Percentiles rank a stretch among this genome's conserved stretches.
These are phyloP conservation scores for Apis laboriosa DNA, from an alignment of 1,140 invertebrate genomes.

Conservation along the genomic window DNA sequence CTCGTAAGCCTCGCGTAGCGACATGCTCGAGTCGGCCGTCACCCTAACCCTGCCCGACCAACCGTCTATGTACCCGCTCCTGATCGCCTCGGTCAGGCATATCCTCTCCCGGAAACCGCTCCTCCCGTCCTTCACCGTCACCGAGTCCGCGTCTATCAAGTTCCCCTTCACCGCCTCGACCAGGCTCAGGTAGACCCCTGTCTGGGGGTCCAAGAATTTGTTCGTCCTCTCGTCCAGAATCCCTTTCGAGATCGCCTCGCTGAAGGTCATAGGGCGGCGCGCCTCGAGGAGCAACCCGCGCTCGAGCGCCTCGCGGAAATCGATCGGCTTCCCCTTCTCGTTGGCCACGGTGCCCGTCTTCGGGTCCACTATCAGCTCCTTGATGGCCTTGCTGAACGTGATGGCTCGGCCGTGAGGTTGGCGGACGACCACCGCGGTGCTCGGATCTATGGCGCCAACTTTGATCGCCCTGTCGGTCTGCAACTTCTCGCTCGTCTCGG, in stretches of 20 bases:
- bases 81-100: constrained; percentile 88
- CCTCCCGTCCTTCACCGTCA: constrained; percentile 90
- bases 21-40: constrained; percentile 78
- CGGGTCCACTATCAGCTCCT: constrained; percentile 89
- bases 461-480: constrained; percentile 89
- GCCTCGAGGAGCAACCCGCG: constrained; percentile 91
- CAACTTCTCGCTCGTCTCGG: constrained; percentile 87
- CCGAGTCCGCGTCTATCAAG: constrained; percentile 91
- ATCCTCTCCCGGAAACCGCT: constrained; percentile 89
- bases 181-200: constrained; percentile 88
- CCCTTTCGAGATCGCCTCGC: constrained; percentile 91
- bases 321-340: constrained; percentile 85
- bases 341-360: constrained; percentile 86
- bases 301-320: constrained; percentile 93
- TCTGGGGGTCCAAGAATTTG: constrained; percentile 90
- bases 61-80: constrained; percentile 87
- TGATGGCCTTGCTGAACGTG: constrained; percentile 91
- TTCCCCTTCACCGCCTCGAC: constrained; percentile 87
- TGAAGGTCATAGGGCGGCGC: constrained; percentile 89
- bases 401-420: constrained; percentile 85
- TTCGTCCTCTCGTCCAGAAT: constrained; percentile 89
- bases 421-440: constrained; percentile 86
- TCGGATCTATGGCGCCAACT: constrained; percentile 90
- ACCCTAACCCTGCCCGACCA: constrained; percentile 85
- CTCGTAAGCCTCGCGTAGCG: constrained; percentile 90